phyloP scores from a whole-genome alignment of 2,888 invertebrate genomes.

The Cheilosia variabilis region DNA sequence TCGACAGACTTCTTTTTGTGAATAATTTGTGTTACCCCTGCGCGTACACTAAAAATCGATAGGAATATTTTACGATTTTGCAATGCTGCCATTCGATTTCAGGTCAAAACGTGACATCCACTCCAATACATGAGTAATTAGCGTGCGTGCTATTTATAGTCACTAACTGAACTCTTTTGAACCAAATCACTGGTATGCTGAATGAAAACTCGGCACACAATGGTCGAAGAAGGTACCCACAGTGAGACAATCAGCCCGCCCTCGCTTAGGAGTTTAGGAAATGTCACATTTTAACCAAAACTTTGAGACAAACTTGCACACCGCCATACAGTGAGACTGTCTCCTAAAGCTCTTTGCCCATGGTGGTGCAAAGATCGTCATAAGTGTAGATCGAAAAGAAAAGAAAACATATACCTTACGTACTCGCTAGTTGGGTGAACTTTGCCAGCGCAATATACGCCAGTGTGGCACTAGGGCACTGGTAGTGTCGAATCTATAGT shows the following conservation, averaged over 20 bases:
- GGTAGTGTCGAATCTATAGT: slow-evolving; percentile 69
- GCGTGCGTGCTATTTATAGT: slow-evolving; percentile 20
- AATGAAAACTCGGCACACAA: slow-evolving; percentile 24
- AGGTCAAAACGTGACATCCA: slow-evolving; percentile 60
- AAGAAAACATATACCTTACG: slow-evolving; percentile 35
- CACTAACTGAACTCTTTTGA: slow-evolving; percentile 31
- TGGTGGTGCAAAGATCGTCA: neutral
- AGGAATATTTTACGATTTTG: slow-evolving; percentile 14
- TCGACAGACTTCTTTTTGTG: slow-evolving; percentile 21
- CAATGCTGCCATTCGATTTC: slow-evolving; percentile 44
- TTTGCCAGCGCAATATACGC: slow-evolving; percentile 64
- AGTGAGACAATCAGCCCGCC: slow-evolving; percentile 30
- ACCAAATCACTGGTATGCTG: slow-evolving; percentile 17
- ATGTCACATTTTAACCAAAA: slow-evolving; percentile 15
- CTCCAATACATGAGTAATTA: slow-evolving; percentile 47
- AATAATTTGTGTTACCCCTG: slow-evolving; percentile 7
- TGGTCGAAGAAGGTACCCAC: slow-evolving; percentile 21
- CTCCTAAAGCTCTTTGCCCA: slow-evolving; percentile 28
- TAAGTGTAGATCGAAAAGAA: slow-evolving; percentile 42
- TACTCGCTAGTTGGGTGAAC: slow-evolving; percentile 67
- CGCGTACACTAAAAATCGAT: slow-evolving; percentile 9
- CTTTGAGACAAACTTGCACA: slow-evolving; percentile 10
- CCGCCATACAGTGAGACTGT: neutral
- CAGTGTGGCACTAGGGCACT: slow-evolving; percentile 63
- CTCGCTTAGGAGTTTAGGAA: slow-evolving; percentile 2